A percentile compares a stretch with the other conserved stretches of the same genome.
Conservation (phyloP, 2,888 invertebrate species). For the Glomeris marginata region DNA sequence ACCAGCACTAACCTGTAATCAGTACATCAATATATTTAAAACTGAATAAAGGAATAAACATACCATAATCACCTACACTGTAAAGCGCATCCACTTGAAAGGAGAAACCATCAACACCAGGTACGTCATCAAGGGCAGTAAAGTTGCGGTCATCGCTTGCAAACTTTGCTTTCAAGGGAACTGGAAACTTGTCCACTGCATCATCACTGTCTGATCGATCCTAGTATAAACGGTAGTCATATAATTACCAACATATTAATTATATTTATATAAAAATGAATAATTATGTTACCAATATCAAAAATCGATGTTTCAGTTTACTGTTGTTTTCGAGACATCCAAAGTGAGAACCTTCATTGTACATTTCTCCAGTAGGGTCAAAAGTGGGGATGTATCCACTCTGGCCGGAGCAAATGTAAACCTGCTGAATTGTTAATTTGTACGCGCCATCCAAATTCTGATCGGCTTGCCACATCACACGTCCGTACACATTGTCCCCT, state of each 20-base stretch:
- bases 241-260: too few species aligned
- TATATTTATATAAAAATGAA: neutral
- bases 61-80: conserved; percentile 21
- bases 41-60: too few species aligned
- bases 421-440: conserved; percentile 27
- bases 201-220: conserved; percentile 27
- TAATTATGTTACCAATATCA: conserved; percentile 30
- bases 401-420: conserved; percentile 30
- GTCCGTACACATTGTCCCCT: conserved; percentile 27
- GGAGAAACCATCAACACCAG: conserved; percentile 32
- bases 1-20: conserved; percentile 27
- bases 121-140: conserved; percentile 20
- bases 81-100: conserved; percentile 30
- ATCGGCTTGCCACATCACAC: conserved; percentile 31
- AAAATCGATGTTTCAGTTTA: conserved; percentile 28
- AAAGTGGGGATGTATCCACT: conserved; percentile 30
- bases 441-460: conserved; percentile 31
- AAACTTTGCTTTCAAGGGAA: conserved; percentile 28
- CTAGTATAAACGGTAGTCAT: conserved; percentile 5
- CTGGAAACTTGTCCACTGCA: conserved; percentile 21
- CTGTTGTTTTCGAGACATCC: conserved; percentile 30
- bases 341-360: conserved; percentile 30
- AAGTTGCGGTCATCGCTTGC: conserved; percentile 24
- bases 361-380: conserved; percentile 30
- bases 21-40: too few species aligned